These are phyloP conservation scores for Limnephilus rhombicus DNA, from an alignment of 2,888 invertebrate species.

Conservation along the genomic window DNA sequence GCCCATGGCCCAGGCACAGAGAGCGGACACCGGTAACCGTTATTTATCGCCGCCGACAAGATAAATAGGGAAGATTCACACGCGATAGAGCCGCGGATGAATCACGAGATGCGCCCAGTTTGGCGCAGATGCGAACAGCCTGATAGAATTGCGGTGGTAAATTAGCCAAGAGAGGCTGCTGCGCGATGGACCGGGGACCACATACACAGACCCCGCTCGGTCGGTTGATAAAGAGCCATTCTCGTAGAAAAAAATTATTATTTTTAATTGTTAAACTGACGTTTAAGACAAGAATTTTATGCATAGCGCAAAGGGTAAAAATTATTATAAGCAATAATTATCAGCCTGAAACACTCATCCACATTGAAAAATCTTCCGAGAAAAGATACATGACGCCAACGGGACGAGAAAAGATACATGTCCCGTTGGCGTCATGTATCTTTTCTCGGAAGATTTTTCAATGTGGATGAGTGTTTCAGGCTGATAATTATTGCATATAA, in stretches of 20 bases:
- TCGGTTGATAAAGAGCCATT: not conserved
- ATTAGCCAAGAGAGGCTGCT: slow-evolving; percentile 41
- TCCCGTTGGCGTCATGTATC: too few relatives aligned
- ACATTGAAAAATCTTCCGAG: too few relatives aligned
- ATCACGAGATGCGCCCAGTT: slow-evolving; percentile 58
- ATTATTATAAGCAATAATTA: too few relatives aligned
- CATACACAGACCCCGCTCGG: not conserved
- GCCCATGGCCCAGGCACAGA: not conserved
- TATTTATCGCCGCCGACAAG: slow-evolving; percentile 65
- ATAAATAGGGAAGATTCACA: slow-evolving; percentile 65
- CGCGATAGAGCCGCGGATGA: slow-evolving; percentile 59
- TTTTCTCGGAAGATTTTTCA: too few relatives aligned
- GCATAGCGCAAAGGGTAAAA: too few relatives aligned
- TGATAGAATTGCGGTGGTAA: slow-evolving; percentile 50
- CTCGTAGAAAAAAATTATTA: not conserved
- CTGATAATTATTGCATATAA: too few relatives aligned
- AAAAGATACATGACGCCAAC: too few relatives aligned
- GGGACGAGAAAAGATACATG: too few relatives aligned
- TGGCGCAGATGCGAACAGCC: slow-evolving; percentile 28
- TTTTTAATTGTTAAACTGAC: not conserved
- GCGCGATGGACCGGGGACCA: not conserved
- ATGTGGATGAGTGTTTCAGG: too few relatives aligned
- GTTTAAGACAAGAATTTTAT: too few relatives aligned
- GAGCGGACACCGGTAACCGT: slow-evolving; percentile 49
- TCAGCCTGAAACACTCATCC: too few relatives aligned